A percentile compares a stretch with the other conserved stretches of the same genome.
Conservation (phyloP, 2,888 invertebrate genomes). For the Emmelina monodactyla region DNA sequence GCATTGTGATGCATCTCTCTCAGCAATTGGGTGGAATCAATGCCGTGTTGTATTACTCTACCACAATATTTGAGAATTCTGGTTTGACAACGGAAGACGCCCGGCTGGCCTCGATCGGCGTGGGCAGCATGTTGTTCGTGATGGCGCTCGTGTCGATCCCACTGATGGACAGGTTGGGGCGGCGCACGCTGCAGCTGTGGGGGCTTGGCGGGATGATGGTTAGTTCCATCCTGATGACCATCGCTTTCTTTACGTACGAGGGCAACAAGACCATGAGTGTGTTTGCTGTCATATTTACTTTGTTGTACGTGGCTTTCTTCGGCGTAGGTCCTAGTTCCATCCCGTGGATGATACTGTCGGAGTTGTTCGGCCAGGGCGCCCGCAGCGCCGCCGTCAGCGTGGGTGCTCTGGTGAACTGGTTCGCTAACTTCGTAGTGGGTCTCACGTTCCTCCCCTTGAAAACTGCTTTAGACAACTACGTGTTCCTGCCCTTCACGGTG, state of each 20-base stretch:
- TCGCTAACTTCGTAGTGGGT: slow-evolving; percentile 61
- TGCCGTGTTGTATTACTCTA: slow-evolving; percentile 76
- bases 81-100: slow-evolving; percentile 68
- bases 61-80: slow-evolving; percentile 69
- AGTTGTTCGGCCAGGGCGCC: slow-evolving; percentile 56
- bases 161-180: slow-evolving; percentile 76
- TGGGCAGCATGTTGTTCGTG: slow-evolving; percentile 73
- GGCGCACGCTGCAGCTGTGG: slow-evolving; percentile 73
- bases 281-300: slow-evolving; percentile 55
- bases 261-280: slow-evolving; percentile 48
- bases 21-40: slow-evolving; percentile 61
- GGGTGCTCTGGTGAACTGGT: slow-evolving; percentile 59
- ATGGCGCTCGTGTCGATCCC: slow-evolving; percentile 81
- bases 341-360: slow-evolving; percentile 62
- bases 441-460: slow-evolving; percentile 48
- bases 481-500: slow-evolving; percentile 53
- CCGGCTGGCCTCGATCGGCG: slow-evolving; percentile 74
- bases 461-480: slow-evolving; percentile 38
- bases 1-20: slow-evolving; percentile 58
- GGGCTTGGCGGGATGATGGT: slow-evolving; percentile 78
- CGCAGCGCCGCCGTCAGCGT: slow-evolving; percentile 58
- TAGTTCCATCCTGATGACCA: slow-evolving; percentile 74
- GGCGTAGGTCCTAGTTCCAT: slow-evolving; percentile 61
- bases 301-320: slow-evolving; percentile 57
- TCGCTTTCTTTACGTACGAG: slow-evolving; percentile 51